phyloP scores from a whole-genome alignment of 2,888 invertebrate species.

The Cetonia aurata region DNA sequence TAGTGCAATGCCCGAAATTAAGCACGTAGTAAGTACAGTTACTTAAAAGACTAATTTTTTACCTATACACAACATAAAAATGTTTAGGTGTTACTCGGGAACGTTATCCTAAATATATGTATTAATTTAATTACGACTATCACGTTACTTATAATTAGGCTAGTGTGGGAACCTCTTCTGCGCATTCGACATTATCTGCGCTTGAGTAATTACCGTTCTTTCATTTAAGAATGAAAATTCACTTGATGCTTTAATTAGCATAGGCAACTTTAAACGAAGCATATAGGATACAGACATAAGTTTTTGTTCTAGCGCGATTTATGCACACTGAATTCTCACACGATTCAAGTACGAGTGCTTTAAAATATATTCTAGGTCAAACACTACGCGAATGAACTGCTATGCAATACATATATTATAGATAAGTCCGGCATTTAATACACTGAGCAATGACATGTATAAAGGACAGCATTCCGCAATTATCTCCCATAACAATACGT shows the following conservation, averaged over 20 bases:
- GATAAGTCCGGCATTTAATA: constrained; percentile 16
- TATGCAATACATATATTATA: neutral
- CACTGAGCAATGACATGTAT: neutral
- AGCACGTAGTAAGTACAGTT: no score
- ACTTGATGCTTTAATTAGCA: no score
- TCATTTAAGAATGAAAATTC: no score
- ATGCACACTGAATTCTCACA: no score
- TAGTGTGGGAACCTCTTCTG: constrained; percentile 12
- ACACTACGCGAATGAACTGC: neutral
- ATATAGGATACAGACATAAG: no score
- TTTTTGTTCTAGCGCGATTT: no score
- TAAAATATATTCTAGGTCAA: neutral
- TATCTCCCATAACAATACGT: constrained; percentile 13
- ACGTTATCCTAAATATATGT: neutral
- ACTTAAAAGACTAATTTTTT: no score
- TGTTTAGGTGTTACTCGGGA: no score
- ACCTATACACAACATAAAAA: no score
- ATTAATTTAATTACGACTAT: constrained; percentile 17
- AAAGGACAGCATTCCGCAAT: neutral
- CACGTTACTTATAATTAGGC: constrained; percentile 30
- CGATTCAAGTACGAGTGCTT: no score
- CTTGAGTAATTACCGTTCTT: constrained; percentile 7
- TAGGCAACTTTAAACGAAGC: no score
- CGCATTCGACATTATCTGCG: neutral
- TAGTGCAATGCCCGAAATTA: no score